Evolutionary conservation across 2,888 invertebrate genomes (phyloP).

Genomic region (Pseudococcus viburni): DNA sequence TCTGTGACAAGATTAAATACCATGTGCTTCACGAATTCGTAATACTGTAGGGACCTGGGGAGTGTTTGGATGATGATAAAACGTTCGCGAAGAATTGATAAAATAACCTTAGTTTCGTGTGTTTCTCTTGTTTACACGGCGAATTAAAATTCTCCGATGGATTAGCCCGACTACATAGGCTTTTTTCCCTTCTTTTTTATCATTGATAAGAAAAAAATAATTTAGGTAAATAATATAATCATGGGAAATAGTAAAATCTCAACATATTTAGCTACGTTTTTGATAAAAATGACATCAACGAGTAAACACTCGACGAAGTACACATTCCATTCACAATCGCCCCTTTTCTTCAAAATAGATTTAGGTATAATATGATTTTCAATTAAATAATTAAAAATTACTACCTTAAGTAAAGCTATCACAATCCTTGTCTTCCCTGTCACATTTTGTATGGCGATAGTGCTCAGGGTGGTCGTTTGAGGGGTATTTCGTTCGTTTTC

Average conservation of each 20-base stretch:
- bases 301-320: background rate
- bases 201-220: too few relatives aligned
- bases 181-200: too few relatives aligned
- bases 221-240: too few relatives aligned
- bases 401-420: conserved; percentile 89
- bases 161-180: background rate
- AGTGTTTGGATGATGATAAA: conserved; percentile 45
- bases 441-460: conserved; percentile 87
- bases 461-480: conserved; percentile 87
- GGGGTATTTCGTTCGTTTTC: conserved; percentile 69
- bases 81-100: conserved; percentile 49
- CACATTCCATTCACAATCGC: background rate
- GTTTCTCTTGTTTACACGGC: background rate
- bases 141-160: conserved; percentile 24
- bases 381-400: conserved; percentile 67
- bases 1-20: conserved; percentile 51
- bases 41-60: background rate
- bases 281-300: too few relatives aligned
- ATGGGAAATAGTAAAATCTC: too few relatives aligned
- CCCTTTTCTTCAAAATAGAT: too few relatives aligned
- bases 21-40: conserved; percentile 50
- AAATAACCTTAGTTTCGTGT: background rate
- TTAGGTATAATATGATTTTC: background rate
- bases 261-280: too few relatives aligned
- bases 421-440: conserved; percentile 85